These are phyloP conservation scores for Cotesia congregata DNA, from an alignment of 2,888 invertebrate genomes.

Conservation along the genomic window DNA sequence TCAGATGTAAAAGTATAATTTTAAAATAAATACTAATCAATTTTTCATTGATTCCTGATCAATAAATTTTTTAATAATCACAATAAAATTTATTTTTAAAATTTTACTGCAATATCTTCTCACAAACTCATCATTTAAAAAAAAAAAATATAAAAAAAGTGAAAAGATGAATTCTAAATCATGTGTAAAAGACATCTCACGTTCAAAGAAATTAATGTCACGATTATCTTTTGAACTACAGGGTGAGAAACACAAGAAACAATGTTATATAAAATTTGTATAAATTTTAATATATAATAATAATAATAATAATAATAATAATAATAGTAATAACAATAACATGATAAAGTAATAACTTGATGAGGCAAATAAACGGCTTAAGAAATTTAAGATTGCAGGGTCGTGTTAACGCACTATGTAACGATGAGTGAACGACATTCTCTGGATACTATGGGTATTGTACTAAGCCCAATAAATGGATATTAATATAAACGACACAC, in stretches of 20 bases:
- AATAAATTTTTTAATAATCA: too few species aligned
- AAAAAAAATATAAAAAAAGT: too few species aligned
- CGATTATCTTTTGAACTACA: conserved; percentile 24
- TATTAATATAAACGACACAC: conserved; percentile 1
- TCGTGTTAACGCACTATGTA: conserved; percentile 21
- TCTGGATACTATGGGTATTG: not conserved
- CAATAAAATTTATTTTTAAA: too few species aligned
- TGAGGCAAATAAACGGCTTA: conserved; percentile 41
- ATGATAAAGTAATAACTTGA: conserved; percentile 48
- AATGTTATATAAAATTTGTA: not conserved
- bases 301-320: conserved; percentile 4
- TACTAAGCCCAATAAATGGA: conserved; percentile 4
- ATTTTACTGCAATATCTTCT: too few species aligned
- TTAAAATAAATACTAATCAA: too few species aligned
- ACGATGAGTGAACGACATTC: conserved; percentile 37
- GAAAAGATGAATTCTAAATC: not conserved
- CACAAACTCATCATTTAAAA: too few species aligned
- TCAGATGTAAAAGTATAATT: too few species aligned
- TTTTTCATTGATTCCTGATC: too few species aligned
- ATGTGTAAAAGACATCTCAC: conserved; percentile 24
- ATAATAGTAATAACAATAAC: conserved; percentile 5
- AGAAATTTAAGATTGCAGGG: conserved; percentile 30
- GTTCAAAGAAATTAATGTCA: conserved; percentile 15
- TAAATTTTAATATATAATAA: not conserved
- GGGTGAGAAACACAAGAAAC: conserved; percentile 24